Percentiles rank a stretch among this genome's conserved stretches.
These are phyloP conservation scores for Meriones psammophilus DNA, from an alignment of 2,797 vertebrate genomes.

Conservation along the genomic window DNA sequence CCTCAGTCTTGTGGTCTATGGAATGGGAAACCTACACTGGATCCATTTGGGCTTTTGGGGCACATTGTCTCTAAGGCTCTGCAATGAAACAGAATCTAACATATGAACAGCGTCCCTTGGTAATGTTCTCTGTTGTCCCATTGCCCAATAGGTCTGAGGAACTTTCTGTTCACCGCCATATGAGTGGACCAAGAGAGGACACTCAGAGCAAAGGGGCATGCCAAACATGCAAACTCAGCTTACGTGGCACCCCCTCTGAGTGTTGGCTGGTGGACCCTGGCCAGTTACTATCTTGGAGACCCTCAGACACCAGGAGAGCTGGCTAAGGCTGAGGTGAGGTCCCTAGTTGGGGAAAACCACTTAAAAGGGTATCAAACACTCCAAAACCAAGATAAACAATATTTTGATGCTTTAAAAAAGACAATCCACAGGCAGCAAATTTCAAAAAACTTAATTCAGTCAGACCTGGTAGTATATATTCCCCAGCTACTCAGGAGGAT, in stretches of 20 bases:
- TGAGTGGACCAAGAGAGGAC: rapidly evolving
- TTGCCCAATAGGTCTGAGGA: rapidly evolving
- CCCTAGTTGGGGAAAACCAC: background rate
- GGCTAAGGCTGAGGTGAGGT: background rate
- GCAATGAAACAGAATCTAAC: background rate
- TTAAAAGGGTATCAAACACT: background rate
- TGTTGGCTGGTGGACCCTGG: background rate
- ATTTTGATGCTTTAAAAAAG: background rate
- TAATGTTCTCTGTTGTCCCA: background rate
- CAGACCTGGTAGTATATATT: background rate
- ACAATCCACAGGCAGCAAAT: background rate
- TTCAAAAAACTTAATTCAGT: background rate
- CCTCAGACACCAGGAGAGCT: background rate
- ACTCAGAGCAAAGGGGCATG: background rate
- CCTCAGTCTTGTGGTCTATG: background rate
- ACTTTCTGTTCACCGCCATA: rapidly evolving
- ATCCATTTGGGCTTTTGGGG: rapidly evolving
- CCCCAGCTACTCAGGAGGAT: background rate
- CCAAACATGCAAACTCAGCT: rapidly evolving
- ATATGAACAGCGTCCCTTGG: rapidly evolving
- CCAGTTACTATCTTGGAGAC: background rate
- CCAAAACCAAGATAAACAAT: background rate
- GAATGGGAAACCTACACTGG: background rate
- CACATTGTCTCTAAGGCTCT: background rate
- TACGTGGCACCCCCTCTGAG: rapidly evolving